phyloP scores from a whole-genome alignment of 2,113 vertebrate genomes.

The Bubo scandiacus region DNA sequence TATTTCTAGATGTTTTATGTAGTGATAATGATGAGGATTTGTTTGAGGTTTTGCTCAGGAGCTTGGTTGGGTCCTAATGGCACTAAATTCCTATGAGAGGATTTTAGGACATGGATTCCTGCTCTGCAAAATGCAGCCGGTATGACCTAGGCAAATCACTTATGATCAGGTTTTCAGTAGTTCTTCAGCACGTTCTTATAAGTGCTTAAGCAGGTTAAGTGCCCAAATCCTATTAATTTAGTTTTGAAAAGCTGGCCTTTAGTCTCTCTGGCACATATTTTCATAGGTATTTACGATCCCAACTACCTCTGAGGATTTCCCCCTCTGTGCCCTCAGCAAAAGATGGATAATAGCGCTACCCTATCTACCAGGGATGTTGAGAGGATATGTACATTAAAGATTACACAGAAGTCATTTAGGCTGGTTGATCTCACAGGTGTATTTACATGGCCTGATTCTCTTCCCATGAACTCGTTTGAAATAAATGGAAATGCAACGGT shows the following conservation, averaged over 20 bases:
- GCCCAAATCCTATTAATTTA: conserved; percentile 41
- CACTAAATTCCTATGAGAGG: not conserved
- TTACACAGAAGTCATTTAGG: not conserved
- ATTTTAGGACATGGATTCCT: not conserved
- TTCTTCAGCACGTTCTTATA: conserved; percentile 9
- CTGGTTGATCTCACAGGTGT: conserved; percentile 21
- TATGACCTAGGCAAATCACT: not conserved
- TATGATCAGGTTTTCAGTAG: conserved; percentile 36
- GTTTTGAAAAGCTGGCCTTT: conserved; percentile 32
- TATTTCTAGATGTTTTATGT: not conserved
- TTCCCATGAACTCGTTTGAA: not conserved
- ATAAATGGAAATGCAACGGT: not conserved
- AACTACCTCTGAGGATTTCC: not conserved
- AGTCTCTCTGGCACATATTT: not conserved
- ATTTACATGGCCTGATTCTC: conserved; percentile 6
- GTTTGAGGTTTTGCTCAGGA: not conserved
- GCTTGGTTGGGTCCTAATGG: not conserved
- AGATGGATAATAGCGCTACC: not conserved
- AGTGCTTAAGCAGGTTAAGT: conserved; percentile 27
- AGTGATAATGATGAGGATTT: not conserved
- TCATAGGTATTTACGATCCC: conserved; percentile 38
- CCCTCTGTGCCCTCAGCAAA: not conserved
- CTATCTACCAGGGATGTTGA: not conserved
- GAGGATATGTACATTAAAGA: not conserved
- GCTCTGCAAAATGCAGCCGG: not conserved